Percentiles rank a stretch among this genome's conserved stretches.
Evolutionary conservation across 2,797 vertebrate species (phyloP).

Genomic region (Scyliorhinus canicula): DNA sequence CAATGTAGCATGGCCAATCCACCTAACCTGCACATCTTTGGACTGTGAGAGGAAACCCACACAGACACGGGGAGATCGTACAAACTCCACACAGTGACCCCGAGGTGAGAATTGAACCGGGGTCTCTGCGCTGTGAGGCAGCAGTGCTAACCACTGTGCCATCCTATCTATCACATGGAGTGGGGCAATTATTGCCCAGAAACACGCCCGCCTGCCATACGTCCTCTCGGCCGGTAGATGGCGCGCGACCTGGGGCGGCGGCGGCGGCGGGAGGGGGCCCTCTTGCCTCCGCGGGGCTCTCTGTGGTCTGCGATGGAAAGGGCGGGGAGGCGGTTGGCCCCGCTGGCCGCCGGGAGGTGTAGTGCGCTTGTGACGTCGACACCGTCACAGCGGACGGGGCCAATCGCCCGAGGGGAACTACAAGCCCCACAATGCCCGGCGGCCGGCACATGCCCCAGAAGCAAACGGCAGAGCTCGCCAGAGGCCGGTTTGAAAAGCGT

Average conservation of each 20-base stretch:
- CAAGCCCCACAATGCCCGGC: neutral
- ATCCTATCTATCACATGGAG: too few relatives aligned
- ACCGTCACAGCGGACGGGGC: neutral
- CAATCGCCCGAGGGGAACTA: neutral
- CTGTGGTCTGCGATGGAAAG: neutral
- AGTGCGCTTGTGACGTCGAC: rapidly evolving
- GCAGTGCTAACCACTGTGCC: too few relatives aligned
- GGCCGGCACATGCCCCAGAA: neutral
- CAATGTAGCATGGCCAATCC: too few relatives aligned
- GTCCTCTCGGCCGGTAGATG: neutral
- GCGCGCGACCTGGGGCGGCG: too few relatives aligned
- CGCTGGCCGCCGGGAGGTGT: neutral
- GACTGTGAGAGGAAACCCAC: too few relatives aligned
- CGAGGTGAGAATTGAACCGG: too few relatives aligned
- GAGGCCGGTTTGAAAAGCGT: conserved; percentile 18
- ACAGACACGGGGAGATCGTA: too few relatives aligned
- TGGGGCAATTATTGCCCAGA: too few relatives aligned
- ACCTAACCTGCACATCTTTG: too few relatives aligned
- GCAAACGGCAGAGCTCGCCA: neutral
- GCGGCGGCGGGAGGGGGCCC: too few relatives aligned
- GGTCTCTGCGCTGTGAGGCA: too few relatives aligned
- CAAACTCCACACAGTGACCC: too few relatives aligned
- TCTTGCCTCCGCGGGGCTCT: neutral
- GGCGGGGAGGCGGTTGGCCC: neutral
- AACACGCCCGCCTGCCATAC: neutral